Evolutionary conservation across 1,140 invertebrate genomes (phyloP).

Genomic region (Cydia pomonella): DNA sequence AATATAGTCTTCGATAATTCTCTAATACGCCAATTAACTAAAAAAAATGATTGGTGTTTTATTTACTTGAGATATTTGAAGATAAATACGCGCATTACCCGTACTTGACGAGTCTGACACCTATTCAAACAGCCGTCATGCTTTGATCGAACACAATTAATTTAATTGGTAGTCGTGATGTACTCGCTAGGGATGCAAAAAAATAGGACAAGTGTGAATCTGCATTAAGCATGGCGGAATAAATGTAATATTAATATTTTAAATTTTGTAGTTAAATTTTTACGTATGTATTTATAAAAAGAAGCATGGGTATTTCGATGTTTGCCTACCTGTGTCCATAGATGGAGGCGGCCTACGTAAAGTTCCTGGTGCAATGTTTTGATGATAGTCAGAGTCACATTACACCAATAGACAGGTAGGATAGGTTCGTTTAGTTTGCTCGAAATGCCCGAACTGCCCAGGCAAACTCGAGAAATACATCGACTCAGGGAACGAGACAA

Average conservation of each 20-base stretch:
- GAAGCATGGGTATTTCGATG: no score
- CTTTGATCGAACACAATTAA: slow-evolving; percentile 37
- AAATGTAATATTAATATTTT: background rate
- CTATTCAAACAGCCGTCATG: slow-evolving; percentile 17
- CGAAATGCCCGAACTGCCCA: no score
- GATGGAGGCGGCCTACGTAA: no score
- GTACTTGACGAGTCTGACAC: slow-evolving; percentile 35
- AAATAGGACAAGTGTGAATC: slow-evolving; percentile 8
- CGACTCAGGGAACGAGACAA: no score
- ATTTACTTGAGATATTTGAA: background rate
- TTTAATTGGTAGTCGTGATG: slow-evolving; percentile 38
- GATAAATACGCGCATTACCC: background rate
- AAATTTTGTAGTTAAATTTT: background rate
- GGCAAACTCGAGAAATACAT: no score
- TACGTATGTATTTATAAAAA: no score
- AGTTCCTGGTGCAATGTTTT: no score
- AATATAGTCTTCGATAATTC: no score
- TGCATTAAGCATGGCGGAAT: background rate
- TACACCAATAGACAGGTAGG: no score
- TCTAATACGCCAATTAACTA: background rate
- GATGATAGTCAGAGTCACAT: no score
- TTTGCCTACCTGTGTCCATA: no score
- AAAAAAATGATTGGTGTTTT: slow-evolving; percentile 17
- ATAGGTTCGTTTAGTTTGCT: no score
- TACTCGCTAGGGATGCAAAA: slow-evolving; percentile 16